Base-by-base conservation (phyloP, 1,140 invertebrate genomes). In the Drosophila orosa region DNA sequence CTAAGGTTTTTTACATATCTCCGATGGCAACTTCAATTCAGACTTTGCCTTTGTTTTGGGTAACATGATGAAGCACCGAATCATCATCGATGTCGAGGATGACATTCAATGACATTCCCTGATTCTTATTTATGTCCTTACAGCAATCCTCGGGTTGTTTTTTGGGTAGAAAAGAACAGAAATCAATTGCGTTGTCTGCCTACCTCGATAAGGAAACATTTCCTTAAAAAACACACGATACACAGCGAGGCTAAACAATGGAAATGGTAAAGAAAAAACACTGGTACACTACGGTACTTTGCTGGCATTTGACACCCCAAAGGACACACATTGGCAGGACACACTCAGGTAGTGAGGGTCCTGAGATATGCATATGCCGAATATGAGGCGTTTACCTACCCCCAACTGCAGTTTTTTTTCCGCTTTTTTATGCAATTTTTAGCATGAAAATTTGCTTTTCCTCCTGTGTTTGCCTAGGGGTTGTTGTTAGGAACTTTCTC, bases 401-500 rank as follows among this genome's bases (percentile, higher is more conserved):
- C 68, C 74, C 78, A 83, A 80, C 40, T 39, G 37, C 56, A 74
- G 33, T 35, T 63, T 78, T 71, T 74, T 83, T 73, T 68, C 62
- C 78, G 55, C 58, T 65, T 75, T 87, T 87, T 87, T 89, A 86
- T 86, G 79, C 84, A 86, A 77, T 86, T 86, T 86, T 86, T 89
- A 77, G 76, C 72, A 87, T 87, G 79, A 75, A 86, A 79, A 87
- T 82, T 72, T 75, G 54, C 19, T 52, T 77, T 80, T 59, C 60
- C 55, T 58, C 50, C 44, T 52, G 39, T 31, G 15, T 24, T 44
- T 58, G 33, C 39, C 48, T 39, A 71, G 74, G 74, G 74, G 74
- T 77, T 69, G 74, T 58, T 68, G 39, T 77, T 45, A 47, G 54
- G 22, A 76, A 76, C 50, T 54, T 73, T 73, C 68, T 78, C 40